These are phyloP conservation scores for Parnassius smintheus DNA, from an alignment of 2,888 invertebrate species.

Conservation along the genomic window DNA sequence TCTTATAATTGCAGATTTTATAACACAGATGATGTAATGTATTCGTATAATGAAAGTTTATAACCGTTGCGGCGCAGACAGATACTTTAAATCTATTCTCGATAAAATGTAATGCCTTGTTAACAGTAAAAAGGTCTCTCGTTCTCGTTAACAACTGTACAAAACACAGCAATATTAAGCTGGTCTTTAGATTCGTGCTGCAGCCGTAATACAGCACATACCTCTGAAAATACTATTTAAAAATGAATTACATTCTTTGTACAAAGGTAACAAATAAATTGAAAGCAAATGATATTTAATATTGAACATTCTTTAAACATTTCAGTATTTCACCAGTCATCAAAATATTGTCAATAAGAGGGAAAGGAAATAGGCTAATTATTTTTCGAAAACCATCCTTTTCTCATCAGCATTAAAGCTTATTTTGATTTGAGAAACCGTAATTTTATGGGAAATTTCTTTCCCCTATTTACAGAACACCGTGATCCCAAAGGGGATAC, in stretches of 20 bases:
- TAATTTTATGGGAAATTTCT: slow-evolving; percentile 41
- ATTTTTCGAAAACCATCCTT: slow-evolving; percentile 34
- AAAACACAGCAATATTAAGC: no score
- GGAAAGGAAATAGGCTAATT: slow-evolving; percentile 36
- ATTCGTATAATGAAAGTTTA: no score
- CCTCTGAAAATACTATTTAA: no score
- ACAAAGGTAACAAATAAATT: slow-evolving; percentile 1
- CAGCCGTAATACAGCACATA: no score
- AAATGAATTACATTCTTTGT: neutral
- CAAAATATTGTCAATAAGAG: slow-evolving; percentile 58
- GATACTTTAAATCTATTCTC: no score
- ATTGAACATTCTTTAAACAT: slow-evolving; percentile 44
- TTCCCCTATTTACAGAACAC: slow-evolving; percentile 56
- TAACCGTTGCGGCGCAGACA: no score
- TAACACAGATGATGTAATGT: no score
- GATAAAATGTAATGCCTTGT: no score
- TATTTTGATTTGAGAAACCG: slow-evolving; percentile 32
- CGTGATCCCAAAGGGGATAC: slow-evolving; percentile 44
- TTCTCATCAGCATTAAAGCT: slow-evolving; percentile 29
- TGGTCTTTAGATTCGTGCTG: no score
- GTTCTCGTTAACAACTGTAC: no score
- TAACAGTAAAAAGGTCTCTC: no score
- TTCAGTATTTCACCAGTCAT: slow-evolving; percentile 58
- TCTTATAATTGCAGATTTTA: no score
- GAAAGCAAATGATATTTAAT: slow-evolving; percentile 26